phyloP scores from a whole-genome alignment of 2,113 vertebrate species.

The Prionailurus bengalensis region DNA sequence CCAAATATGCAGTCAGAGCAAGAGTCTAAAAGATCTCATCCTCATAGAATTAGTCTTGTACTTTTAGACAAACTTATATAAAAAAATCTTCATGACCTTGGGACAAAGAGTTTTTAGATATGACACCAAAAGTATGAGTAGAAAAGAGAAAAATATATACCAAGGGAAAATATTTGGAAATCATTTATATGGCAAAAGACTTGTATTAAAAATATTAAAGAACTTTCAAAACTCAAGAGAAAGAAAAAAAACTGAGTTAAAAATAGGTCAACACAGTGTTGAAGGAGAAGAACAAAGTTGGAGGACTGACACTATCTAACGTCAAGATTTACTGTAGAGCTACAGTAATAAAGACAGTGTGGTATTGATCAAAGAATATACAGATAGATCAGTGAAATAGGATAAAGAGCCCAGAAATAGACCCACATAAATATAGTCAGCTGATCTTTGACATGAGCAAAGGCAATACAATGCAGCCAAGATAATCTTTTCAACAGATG shows the following conservation, averaged over 20 bases:
- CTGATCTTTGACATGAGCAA: background rate
- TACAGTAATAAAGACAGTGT: background rate
- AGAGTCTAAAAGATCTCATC: background rate
- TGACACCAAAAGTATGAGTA: background rate
- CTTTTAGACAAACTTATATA: background rate
- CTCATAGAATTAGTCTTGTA: background rate
- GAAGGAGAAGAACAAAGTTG: background rate
- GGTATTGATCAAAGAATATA: background rate
- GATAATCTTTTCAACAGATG: background rate
- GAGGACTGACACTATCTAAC: background rate
- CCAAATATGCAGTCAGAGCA: slow-evolving; percentile 33
- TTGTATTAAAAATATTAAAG: background rate
- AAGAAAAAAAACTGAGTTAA: background rate
- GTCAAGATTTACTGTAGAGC: background rate
- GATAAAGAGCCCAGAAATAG: background rate
- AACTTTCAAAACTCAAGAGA: background rate
- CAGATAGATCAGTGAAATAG: background rate
- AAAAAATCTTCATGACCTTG: slow-evolving; percentile 2
- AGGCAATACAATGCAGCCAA: background rate
- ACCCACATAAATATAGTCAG: background rate
- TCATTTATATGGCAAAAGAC: background rate
- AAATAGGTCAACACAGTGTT: background rate
- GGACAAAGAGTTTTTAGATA: background rate
- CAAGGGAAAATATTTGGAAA: background rate
- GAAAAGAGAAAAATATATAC: background rate